Percentiles rank a stretch among this genome's conserved stretches.
Evolutionary conservation across 2,888 invertebrate genomes (phyloP).

Genomic region (Trachelus iudaicus): DNA sequence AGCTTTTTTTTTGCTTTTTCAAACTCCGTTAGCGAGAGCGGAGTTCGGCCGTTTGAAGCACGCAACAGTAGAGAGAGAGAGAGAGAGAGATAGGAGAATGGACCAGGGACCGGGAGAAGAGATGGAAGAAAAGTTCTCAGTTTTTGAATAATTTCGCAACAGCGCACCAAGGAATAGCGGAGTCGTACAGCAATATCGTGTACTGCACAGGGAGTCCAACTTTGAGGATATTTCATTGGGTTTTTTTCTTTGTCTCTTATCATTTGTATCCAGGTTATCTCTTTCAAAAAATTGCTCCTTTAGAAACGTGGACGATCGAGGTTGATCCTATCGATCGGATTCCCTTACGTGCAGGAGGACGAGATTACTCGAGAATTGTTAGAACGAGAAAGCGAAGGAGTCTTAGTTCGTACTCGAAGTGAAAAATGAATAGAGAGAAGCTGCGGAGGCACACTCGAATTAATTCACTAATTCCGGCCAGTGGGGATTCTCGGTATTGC

Average conservation of each 20-base stretch:
- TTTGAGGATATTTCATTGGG: no score
- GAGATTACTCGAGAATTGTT: not conserved
- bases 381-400: not conserved
- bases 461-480: slow-evolving; percentile 39
- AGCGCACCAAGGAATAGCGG: no score
- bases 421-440: slow-evolving; percentile 30
- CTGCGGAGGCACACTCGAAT: slow-evolving; percentile 38
- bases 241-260: no score
- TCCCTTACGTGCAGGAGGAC: not conserved
- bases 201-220: no score
- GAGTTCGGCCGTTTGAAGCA: slow-evolving; percentile 12
- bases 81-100: slow-evolving; percentile 2
- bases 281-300: not conserved
- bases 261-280: no score
- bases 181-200: no score
- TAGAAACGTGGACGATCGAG: slow-evolving; percentile 4
- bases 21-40: not conserved
- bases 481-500: slow-evolving; percentile 40
- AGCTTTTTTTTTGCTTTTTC: slow-evolving; percentile 13
- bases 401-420: slow-evolving; percentile 11
- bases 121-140: no score
- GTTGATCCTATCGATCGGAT: not conserved
- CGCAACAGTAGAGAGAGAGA: slow-evolving; percentile 2
- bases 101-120: not conserved
- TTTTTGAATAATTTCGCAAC: no score